These are phyloP conservation scores for Thereuonema tuberculata DNA, from an alignment of 1,140 invertebrate genomes.

Conservation along the genomic window DNA sequence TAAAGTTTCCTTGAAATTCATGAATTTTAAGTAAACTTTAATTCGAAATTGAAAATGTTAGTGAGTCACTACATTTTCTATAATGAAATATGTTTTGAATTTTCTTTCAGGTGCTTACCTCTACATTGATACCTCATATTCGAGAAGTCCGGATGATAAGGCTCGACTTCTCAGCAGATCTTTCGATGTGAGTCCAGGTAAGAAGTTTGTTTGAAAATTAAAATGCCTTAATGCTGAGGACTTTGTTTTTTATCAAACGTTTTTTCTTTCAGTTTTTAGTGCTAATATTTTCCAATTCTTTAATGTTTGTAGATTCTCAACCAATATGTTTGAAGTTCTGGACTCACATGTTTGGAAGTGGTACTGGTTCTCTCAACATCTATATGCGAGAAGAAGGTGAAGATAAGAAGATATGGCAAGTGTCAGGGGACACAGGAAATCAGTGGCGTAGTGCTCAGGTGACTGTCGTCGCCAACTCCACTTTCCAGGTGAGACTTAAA, in stretches of 20 bases:
- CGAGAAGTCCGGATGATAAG: slow-evolving; percentile 44
- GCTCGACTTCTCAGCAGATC: slow-evolving; percentile 43
- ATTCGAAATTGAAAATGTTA: too few species aligned
- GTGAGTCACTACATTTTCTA: too few species aligned
- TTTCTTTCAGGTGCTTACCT: slow-evolving; percentile 47
- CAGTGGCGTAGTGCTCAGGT: slow-evolving; percentile 52
- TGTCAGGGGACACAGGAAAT: slow-evolving; percentile 49
- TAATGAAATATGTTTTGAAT: too few species aligned
- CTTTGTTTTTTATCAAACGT: not conserved
- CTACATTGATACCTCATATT: slow-evolving; percentile 48
- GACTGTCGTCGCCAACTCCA: slow-evolving; percentile 40
- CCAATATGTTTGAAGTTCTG: slow-evolving; percentile 52
- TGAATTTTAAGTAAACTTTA: too few species aligned
- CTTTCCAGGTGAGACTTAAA: slow-evolving; percentile 39
- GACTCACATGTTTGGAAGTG: slow-evolving; percentile 60
- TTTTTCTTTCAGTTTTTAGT: not conserved
- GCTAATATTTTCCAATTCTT: not conserved
- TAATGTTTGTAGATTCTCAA: slow-evolving; percentile 7
- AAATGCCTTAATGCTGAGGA: not conserved
- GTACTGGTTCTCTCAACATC: slow-evolving; percentile 46
- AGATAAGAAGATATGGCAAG: slow-evolving; percentile 43
- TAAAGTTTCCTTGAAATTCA: too few species aligned
- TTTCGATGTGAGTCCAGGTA: slow-evolving; percentile 40
- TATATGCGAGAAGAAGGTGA: slow-evolving; percentile 23
- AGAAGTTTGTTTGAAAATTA: too few species aligned